These are phyloP conservation scores for Entomyzon cyanotis DNA, from an alignment of 2,113 vertebrate genomes.

Conservation along the genomic window DNA sequence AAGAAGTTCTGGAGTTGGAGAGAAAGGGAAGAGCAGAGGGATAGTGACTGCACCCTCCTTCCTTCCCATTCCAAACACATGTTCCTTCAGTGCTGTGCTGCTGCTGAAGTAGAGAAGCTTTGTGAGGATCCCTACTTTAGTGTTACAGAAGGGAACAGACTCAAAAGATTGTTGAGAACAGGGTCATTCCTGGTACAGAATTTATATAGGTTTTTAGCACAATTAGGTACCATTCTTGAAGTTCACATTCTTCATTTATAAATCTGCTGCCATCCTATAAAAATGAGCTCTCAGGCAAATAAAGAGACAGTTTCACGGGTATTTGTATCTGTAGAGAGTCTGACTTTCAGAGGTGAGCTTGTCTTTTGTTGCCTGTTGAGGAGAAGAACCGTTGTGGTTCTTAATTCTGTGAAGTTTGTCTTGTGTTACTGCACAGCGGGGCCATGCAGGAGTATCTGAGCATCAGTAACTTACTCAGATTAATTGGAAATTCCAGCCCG, in stretches of 20 bases:
- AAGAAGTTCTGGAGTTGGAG: not conserved
- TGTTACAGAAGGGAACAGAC: not conserved
- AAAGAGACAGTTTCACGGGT: not conserved
- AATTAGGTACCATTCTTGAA: not conserved
- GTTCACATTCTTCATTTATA: not conserved
- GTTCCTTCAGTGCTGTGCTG: not conserved
- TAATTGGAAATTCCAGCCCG: not conserved
- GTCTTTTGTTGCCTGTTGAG: not conserved
- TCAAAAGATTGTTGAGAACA: not conserved
- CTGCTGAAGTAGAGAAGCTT: not conserved
- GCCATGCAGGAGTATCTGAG: not conserved
- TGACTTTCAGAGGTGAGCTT: not conserved
- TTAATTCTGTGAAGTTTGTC: not conserved
- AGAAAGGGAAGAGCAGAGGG: not conserved
- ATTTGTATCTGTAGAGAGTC: not conserved
- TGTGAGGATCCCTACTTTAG: not conserved
- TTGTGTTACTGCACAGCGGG: not conserved
- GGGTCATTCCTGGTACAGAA: not conserved
- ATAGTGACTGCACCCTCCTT: not conserved
- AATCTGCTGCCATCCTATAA: not conserved
- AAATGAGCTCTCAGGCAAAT: not conserved
- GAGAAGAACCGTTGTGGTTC: not conserved
- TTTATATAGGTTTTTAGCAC: not conserved
- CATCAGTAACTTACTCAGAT: not conserved
- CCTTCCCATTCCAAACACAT: rapidly evolving